Evolutionary conservation across 2,888 invertebrate genomes (phyloP).

Genomic region (Hecatera dysodea): DNA sequence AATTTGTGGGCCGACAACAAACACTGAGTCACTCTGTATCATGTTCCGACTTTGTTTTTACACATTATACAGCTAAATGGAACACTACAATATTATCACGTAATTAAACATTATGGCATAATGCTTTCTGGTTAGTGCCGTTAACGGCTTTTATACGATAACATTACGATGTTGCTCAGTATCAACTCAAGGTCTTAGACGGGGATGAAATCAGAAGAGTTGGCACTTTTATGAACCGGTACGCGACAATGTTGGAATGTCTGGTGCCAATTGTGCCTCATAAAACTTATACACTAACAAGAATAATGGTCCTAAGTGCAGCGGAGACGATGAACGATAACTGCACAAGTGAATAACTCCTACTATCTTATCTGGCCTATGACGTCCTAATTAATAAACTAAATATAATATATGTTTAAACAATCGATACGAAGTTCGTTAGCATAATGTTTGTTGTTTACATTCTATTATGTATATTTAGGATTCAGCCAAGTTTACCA

Average conservation of each 20-base stretch:
- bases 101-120: conserved; percentile 52
- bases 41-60: conserved; percentile 73
- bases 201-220: conserved; percentile 42
- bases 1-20: conserved; percentile 82
- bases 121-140: conserved; percentile 44
- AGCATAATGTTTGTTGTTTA: conserved; percentile 21
- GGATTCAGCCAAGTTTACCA: conserved; percentile 11
- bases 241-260: conserved; percentile 22
- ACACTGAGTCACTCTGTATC: conserved; percentile 84
- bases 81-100: conserved; percentile 49
- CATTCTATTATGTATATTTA: conserved; percentile 9
- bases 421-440: conserved; percentile 38
- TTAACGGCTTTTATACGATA: conserved; percentile 36
- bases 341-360: conserved; percentile 39
- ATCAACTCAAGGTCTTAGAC: conserved; percentile 48
- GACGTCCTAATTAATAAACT: conserved; percentile 43
- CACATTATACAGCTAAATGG: conserved; percentile 36
- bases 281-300: conserved; percentile 6
- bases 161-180: conserved; percentile 45
- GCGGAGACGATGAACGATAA: conserved; percentile 30
- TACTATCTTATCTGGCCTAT: conserved; percentile 41
- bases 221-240: conserved; percentile 29
- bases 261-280: background rate
- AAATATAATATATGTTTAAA: conserved; percentile 39
- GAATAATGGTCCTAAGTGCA: conserved; percentile 12